phyloP scores from a whole-genome alignment of 2,113 vertebrate genomes.

The Gnathonemus longibarbis region DNA sequence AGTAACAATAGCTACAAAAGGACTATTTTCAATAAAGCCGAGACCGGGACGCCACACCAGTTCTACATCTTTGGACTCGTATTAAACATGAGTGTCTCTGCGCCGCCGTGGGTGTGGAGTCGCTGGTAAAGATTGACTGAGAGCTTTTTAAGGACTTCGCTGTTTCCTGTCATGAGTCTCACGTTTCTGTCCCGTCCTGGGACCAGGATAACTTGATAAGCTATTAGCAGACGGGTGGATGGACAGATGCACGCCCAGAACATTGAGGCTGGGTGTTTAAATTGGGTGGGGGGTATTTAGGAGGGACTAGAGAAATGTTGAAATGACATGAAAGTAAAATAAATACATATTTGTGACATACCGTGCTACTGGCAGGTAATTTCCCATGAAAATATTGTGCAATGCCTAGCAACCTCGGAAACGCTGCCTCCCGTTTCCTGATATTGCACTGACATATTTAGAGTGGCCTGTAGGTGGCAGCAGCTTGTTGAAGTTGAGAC shows the following conservation, averaged over 20 bases:
- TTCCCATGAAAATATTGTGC: slow-evolving; percentile 5
- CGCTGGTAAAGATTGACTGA: background rate
- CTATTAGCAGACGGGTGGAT: background rate
- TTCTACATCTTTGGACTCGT: background rate
- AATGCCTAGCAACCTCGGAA: background rate
- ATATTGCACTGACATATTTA: background rate
- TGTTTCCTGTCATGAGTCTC: background rate
- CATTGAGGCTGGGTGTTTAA: background rate
- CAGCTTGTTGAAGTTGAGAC: background rate
- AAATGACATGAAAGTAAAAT: slow-evolving; percentile 5
- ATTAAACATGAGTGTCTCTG: background rate
- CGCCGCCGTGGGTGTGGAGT: background rate
- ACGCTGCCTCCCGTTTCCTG: background rate
- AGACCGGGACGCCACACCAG: background rate
- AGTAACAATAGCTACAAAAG: background rate
- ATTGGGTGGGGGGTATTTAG: background rate
- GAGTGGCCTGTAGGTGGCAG: slow-evolving; percentile 14
- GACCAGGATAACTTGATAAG: background rate
- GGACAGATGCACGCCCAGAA: background rate
- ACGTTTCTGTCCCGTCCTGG: background rate
- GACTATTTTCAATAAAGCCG: background rate
- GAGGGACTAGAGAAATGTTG: background rate
- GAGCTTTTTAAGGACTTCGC: background rate
- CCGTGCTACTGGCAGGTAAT: background rate
- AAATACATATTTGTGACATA: background rate